A percentile compares a stretch with the other conserved stretches of the same genome.
These are phyloP conservation scores for Chelon labrosus DNA, from an alignment of 2,797 vertebrate genomes.

Conservation along the genomic window DNA sequence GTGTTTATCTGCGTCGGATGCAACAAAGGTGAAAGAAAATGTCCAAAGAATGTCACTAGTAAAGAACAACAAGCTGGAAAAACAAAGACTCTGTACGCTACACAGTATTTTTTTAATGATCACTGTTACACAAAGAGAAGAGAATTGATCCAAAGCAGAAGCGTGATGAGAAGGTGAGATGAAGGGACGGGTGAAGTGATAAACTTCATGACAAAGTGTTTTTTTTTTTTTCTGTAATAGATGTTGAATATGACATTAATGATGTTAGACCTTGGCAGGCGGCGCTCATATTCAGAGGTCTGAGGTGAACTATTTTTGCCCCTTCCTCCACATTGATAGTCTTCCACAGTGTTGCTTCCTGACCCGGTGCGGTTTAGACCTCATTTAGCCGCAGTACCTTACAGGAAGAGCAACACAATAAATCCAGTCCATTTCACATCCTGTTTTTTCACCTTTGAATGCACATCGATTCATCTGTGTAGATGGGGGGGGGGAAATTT, in stretches of 20 bases:
- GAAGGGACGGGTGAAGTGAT: slow-evolving; percentile 40
- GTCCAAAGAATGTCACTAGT: slow-evolving; percentile 58
- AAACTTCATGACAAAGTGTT: slow-evolving; percentile 24
- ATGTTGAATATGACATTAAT: slow-evolving; percentile 20
- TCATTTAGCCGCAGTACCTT: slow-evolving; percentile 22
- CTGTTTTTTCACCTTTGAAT: slow-evolving; percentile 57
- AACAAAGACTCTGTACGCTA: slow-evolving; percentile 50
- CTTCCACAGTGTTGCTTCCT: slow-evolving; percentile 34
- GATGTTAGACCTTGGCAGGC: slow-evolving; percentile 15
- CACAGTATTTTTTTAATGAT: slow-evolving; percentile 20
- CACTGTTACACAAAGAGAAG: background rate
- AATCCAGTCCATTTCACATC: slow-evolving; percentile 60
- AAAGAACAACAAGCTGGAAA: slow-evolving; percentile 38
- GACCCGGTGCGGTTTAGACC: slow-evolving; percentile 24
- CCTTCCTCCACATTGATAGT: slow-evolving; percentile 25
- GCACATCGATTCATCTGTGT: background rate
- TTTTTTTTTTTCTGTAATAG: slow-evolving; percentile 1
- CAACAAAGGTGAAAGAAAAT: slow-evolving; percentile 23
- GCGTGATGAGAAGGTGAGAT: slow-evolving; percentile 4
- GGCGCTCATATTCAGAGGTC: slow-evolving; percentile 40
- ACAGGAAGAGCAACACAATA: slow-evolving; percentile 58
- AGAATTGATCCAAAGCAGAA: slow-evolving; percentile 38
- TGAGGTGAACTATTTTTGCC: slow-evolving; percentile 39
- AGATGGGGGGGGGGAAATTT: slow-evolving; percentile 14
- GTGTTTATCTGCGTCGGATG: slow-evolving; percentile 14